Evolutionary conservation across 2,888 invertebrate species (phyloP).

Genomic region (Lasius platythorax): DNA sequence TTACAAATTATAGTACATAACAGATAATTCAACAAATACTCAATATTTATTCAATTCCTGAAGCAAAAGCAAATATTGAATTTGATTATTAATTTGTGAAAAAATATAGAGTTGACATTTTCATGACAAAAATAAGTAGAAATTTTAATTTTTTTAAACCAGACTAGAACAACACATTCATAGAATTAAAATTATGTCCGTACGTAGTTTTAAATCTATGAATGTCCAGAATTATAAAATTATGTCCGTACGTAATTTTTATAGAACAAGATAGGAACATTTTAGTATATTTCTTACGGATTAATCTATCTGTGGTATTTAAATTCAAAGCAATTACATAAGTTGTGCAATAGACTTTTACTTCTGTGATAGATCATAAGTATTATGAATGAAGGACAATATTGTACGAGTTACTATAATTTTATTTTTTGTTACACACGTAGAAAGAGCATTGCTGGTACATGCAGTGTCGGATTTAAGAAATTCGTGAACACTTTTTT

Average conservation of each 20-base stretch:
- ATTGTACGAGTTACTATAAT: not conserved
- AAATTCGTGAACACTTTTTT: not conserved
- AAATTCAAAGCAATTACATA: not conserved
- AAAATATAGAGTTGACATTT: not conserved
- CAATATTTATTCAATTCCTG: not conserved
- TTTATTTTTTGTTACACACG: conserved; percentile 19
- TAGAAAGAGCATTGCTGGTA: not conserved
- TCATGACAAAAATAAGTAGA: not conserved
- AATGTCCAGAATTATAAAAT: no score
- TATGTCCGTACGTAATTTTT: not conserved
- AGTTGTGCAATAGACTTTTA: not conserved
- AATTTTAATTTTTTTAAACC: no score
- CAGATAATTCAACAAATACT: not conserved
- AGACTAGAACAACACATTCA: no score
- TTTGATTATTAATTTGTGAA: not conserved
- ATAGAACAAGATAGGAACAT: not conserved
- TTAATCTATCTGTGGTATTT: not conserved
- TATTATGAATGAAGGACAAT: not conserved
- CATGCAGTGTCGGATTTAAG: not conserved
- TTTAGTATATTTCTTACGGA: not conserved
- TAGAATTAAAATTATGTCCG: no score
- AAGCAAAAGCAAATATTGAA: not conserved
- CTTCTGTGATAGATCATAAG: not conserved
- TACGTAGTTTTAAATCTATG: no score
- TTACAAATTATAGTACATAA: not conserved